These are phyloP conservation scores for Arctopsyche grandis DNA, from an alignment of 1,140 invertebrate species.

Conservation along the genomic window DNA sequence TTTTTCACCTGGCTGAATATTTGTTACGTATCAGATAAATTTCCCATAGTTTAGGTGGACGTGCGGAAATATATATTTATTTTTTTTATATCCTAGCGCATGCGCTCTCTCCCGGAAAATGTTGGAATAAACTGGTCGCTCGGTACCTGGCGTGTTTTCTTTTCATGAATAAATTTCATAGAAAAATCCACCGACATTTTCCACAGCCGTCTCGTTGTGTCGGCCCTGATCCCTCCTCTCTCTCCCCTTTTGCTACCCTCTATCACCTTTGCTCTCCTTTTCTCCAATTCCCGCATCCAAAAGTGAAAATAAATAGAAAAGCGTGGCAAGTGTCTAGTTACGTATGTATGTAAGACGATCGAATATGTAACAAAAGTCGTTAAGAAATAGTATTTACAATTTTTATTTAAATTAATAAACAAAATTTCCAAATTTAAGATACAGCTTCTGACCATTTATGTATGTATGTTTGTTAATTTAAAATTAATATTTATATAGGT, in stretches of 20 bases:
- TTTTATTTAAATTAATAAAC: no score
- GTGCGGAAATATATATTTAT: neutral
- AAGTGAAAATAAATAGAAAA: neutral
- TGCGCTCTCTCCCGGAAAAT: neutral
- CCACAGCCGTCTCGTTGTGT: no score
- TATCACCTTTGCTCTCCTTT: neutral
- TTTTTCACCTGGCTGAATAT: neutral
- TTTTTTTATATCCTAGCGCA: neutral
- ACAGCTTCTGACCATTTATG: no score
- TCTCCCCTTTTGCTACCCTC: neutral
- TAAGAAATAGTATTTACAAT: no score
- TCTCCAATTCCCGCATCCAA: neutral
- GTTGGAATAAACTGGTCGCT: neutral
- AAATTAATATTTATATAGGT: no score
- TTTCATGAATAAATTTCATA: slow-evolving; percentile 28
- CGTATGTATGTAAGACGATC: no score
- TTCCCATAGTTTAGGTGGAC: neutral
- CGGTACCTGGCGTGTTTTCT: neutral
- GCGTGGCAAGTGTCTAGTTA: no score
- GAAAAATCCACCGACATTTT: neutral
- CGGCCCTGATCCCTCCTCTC: no score
- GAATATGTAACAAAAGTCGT: no score
- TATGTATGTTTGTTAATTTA: no score
- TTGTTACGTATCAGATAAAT: slow-evolving; percentile 20
- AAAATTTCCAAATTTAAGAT: no score